Evolutionary conservation across 2,113 vertebrate genomes (phyloP), one percentile per base, ranked within the genome.

Genomic region (Chloropsis hardwickii): DNA sequence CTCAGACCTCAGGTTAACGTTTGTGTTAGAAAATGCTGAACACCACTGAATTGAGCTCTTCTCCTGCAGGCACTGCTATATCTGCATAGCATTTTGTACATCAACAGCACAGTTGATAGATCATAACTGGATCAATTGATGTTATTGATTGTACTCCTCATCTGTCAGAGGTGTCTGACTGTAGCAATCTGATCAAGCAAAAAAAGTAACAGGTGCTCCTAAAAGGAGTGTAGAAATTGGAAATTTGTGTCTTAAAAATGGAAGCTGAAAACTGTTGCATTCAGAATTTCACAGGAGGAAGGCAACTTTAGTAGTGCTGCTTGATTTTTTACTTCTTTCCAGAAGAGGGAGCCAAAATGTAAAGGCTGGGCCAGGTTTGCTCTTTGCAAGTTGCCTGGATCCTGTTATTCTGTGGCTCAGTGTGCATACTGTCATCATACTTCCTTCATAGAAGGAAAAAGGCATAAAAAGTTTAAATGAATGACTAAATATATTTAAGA

Each of bases 311-410:
- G 18, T 47, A 22, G 22, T 71, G 58, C 39, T 80, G 2, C 51
- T 94, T 81, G 44, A 0, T 24, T 53, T 91, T 69, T 85, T 28
- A n/a, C 28, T 64, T 90, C 6, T 39, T 86, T 82, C 94, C 95
- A 86, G 85, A 57, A 95, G 96, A 66, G 94, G 96, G 95, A 96
- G 95, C 94, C 88, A 92, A 86, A 93, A 92, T 62, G 64, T 77
- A 95, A 95, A 77, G 71, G 11, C 79, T 96, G 74, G 10, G 53
- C 6, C 10, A 8, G 12, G 50, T 60, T 67, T 64, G 22, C 18
- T 53, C 15, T 67, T 18, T 1, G 7, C 23, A 14, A 42, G 25
- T 48, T 60, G 45, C 10, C 6, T 45, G 45, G 1, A 31, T 53
- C n/a, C 48, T 50, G 10, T 66, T 84, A 35, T 0, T 21, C 5